Evolutionary conservation across 2,113 vertebrate genomes (phyloP).

Genomic region (Lathamus discolor): DNA sequence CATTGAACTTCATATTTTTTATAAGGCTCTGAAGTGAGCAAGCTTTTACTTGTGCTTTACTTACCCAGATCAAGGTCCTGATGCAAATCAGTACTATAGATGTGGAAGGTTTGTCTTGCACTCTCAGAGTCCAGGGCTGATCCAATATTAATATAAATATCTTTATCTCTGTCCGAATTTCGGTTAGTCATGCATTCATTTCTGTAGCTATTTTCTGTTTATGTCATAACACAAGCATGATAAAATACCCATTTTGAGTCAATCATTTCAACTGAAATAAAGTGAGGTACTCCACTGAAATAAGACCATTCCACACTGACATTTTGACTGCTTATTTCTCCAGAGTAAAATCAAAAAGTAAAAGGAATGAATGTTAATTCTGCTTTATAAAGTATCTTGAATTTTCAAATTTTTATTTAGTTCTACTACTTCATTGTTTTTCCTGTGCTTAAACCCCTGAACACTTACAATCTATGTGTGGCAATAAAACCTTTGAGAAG

Average conservation of each 20-base stretch:
- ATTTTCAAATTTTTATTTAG: not conserved
- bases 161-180: not conserved
- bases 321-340: not conserved
- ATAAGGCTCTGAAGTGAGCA: not conserved
- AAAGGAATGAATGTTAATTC: not conserved
- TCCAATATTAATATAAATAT: not conserved
- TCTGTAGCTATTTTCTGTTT: not conserved
- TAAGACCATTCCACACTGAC: not conserved
- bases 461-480: not conserved
- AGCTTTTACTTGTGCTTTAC: not conserved
- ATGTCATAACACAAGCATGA: not conserved
- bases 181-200: not conserved
- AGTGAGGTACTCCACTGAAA: not conserved
- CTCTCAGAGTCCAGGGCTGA: not conserved
- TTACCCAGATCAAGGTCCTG: not conserved
- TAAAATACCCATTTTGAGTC: not conserved
- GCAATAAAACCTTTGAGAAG: conserved; percentile 12
- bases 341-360: not conserved
- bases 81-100: not conserved
- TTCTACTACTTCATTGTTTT: not conserved
- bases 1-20: not conserved
- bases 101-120: not conserved
- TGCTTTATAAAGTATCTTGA: not conserved
- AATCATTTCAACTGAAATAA: not conserved
- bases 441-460: not conserved